Evolutionary conservation across 2,888 invertebrate species (phyloP).

Genomic region (Gortyna flavago): DNA sequence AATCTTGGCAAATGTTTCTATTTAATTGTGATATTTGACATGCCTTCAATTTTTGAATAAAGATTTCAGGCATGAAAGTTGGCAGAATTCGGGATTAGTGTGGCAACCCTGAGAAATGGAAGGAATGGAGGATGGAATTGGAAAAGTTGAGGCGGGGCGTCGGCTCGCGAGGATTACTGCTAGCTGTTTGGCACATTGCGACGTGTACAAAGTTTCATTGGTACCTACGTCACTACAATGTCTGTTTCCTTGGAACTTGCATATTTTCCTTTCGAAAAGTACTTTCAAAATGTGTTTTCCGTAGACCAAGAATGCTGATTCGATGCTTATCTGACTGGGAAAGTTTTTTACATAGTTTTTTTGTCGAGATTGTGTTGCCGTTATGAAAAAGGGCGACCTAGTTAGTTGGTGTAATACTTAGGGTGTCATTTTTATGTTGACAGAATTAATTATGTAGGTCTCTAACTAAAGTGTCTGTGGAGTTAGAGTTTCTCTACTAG

Average conservation of each 20-base stretch:
- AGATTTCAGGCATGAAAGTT: conserved; percentile 76
- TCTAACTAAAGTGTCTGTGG: conserved; percentile 7
- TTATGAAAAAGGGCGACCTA: conserved; percentile 32
- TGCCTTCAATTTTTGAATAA: conserved; percentile 74
- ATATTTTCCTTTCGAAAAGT: conserved; percentile 66
- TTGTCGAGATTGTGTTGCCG: conserved; percentile 54
- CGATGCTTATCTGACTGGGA: conserved; percentile 57
- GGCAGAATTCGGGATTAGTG: conserved; percentile 79
- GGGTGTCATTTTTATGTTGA: conserved; percentile 11
- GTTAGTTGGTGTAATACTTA: conserved; percentile 27
- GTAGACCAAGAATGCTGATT: conserved; percentile 57
- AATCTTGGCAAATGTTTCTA: conserved; percentile 58
- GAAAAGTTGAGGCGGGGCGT: conserved; percentile 81
- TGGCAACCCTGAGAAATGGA: conserved; percentile 81
- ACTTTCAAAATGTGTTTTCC: conserved; percentile 59
- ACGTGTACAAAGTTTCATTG: conserved; percentile 76
- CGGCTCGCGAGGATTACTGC: conserved; percentile 79
- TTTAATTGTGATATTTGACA: conserved; percentile 74
- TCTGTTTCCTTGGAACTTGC: conserved; percentile 60
- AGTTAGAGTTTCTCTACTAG: background rate
- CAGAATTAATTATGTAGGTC: conserved; percentile 19
- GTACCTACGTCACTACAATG: conserved; percentile 64
- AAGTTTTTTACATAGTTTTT: conserved; percentile 63
- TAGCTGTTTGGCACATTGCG: conserved; percentile 77
- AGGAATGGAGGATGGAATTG: conserved; percentile 78